Evolutionary conservation across 2,888 invertebrate species (phyloP).

Genomic region (Hipparchia semele): DNA sequence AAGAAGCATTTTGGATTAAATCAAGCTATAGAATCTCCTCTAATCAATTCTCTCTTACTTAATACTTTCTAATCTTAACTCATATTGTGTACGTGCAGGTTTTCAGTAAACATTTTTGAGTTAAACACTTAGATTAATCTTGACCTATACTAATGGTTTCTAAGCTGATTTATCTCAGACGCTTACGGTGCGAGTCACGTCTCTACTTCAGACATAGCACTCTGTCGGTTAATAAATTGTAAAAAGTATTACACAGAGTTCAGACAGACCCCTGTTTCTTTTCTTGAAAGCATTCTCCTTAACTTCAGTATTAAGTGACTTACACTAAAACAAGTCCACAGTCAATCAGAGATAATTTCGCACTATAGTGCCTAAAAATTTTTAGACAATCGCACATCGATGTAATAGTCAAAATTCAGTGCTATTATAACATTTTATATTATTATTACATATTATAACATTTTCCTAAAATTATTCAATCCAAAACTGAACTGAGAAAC

Average conservation of each 20-base stretch:
- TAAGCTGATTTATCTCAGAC: conserved; percentile 4
- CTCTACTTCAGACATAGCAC: conserved; percentile 11
- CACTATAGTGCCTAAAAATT: too few relatives aligned
- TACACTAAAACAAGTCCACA: neutral
- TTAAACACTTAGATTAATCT: conserved; percentile 1
- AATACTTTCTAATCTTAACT: neutral
- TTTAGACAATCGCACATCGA: too few relatives aligned
- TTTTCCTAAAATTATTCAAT: neutral
- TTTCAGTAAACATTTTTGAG: neutral
- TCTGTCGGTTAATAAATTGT: conserved; percentile 21
- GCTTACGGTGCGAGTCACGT: conserved; percentile 14
- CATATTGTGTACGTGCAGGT: neutral
- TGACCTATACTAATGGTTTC: conserved; percentile 5
- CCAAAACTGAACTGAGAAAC: neutral
- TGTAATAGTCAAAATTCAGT: too few relatives aligned
- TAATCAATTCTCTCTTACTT: too few relatives aligned
- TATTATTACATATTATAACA: too few relatives aligned
- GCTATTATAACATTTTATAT: too few relatives aligned
- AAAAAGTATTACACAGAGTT: conserved; percentile 11
- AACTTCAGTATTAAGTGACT: neutral
- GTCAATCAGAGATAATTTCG: too few relatives aligned
- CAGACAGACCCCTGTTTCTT: neutral
- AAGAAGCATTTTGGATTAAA: too few relatives aligned
- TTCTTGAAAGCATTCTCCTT: neutral
- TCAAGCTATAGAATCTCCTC: too few relatives aligned